Percentiles rank a stretch among this genome's conserved stretches.
Conservation (phyloP, 2,888 invertebrate species). For the Lysandra coridon region DNA sequence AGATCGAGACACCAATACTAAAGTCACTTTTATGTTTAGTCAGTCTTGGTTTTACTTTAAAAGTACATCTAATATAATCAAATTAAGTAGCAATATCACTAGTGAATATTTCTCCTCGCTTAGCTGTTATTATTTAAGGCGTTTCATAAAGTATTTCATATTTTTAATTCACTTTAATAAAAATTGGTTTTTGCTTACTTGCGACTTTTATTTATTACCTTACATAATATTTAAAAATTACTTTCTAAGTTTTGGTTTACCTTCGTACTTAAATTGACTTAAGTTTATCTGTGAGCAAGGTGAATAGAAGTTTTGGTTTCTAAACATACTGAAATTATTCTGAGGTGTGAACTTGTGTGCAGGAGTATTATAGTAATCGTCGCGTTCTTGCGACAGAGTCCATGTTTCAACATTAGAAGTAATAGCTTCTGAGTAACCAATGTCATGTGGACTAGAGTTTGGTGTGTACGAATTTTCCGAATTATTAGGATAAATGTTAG, state of each 20-base stretch:
- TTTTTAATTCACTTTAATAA: constrained; percentile 65
- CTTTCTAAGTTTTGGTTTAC: constrained; percentile 51
- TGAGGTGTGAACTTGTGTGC: background rate
- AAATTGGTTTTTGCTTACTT: constrained; percentile 71
- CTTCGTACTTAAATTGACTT: constrained; percentile 54
- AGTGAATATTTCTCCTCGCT: constrained; percentile 51
- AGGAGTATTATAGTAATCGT: constrained; percentile 5
- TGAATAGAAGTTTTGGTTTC: background rate
- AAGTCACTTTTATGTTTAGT: constrained; percentile 75
- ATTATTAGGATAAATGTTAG: constrained; percentile 28
- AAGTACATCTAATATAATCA: constrained; percentile 45
- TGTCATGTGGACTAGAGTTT: constrained; percentile 40
- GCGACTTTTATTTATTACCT: constrained; percentile 42
- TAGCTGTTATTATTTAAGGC: constrained; percentile 45
- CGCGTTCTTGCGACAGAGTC: constrained; percentile 50
- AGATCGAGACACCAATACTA: constrained; percentile 55
- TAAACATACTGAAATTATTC: background rate
- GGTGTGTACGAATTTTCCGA: background rate
- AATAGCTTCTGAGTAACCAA: constrained; percentile 42
- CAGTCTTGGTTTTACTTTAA: constrained; percentile 78
- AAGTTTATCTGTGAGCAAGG: constrained; percentile 44
- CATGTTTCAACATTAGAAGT: constrained; percentile 58
- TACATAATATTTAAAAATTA: constrained; percentile 32
- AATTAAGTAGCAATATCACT: constrained; percentile 46
- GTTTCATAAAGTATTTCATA: constrained; percentile 51